These are phyloP conservation scores for Todus mexicanus DNA, from an alignment of 2,797 vertebrate species.

Conservation along the genomic window DNA sequence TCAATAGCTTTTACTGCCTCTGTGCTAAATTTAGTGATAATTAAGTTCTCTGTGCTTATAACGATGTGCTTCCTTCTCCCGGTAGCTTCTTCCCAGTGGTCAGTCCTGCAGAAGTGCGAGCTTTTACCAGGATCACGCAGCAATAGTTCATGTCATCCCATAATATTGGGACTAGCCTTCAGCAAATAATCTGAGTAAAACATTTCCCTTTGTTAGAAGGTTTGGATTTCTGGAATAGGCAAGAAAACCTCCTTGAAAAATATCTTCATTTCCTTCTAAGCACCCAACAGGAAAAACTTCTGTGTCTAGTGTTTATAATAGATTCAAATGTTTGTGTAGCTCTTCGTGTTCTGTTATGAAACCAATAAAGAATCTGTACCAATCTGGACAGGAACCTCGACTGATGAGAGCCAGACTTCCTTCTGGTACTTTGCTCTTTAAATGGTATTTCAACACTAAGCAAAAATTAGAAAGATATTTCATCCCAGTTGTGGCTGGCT, in stretches of 20 bases:
- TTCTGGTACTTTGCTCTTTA: neutral
- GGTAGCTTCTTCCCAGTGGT: neutral
- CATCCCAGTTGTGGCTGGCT: neutral
- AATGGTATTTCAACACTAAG: neutral
- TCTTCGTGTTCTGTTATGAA: neutral
- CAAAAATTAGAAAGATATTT: neutral
- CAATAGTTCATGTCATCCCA: neutral
- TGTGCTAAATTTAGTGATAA: slow-evolving; percentile 33
- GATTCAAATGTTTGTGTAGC: neutral
- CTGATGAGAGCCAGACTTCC: neutral
- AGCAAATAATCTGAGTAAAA: neutral
- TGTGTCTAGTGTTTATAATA: neutral
- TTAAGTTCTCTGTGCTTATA: neutral
- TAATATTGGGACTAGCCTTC: neutral
- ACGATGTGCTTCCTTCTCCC: neutral
- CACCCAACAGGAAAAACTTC: neutral
- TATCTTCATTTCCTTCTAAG: neutral
- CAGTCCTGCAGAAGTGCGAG: neutral
- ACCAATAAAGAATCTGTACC: neutral
- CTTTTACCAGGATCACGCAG: neutral
- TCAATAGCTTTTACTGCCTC: neutral
- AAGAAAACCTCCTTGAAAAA: neutral
- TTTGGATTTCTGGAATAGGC: neutral
- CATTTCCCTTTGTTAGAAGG: neutral
- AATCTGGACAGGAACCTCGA: neutral